Evolutionary conservation across 2,888 invertebrate genomes (phyloP).

Genomic region (Mesoligia furuncula): DNA sequence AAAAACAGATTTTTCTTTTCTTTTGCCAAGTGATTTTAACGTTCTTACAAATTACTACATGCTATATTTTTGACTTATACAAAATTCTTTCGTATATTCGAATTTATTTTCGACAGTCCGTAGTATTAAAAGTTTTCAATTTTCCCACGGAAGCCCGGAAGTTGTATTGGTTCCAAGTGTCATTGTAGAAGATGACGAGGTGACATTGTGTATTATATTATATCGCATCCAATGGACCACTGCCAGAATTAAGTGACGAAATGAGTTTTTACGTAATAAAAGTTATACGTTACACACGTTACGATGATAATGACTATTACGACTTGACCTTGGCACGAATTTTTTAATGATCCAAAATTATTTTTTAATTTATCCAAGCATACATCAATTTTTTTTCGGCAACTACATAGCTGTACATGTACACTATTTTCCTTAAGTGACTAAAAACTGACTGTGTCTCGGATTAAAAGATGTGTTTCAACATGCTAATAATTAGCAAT

Average conservation of each 20-base stretch:
- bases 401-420: neutral
- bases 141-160: conserved; percentile 50
- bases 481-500: neutral
- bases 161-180: conserved; percentile 54
- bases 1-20: conserved; percentile 16
- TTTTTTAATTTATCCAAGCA: conserved; percentile 15
- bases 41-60: conserved; percentile 36
- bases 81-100: conserved; percentile 23
- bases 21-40: conserved; percentile 22
- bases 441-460: neutral
- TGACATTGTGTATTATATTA: conserved; percentile 29
- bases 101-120: conserved; percentile 35
- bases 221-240: conserved; percentile 39
- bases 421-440: neutral
- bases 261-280: conserved; percentile 52
- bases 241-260: conserved; percentile 59
- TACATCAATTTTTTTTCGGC: neutral
- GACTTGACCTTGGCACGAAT: conserved; percentile 43
- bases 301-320: conserved; percentile 37
- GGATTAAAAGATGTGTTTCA: neutral
- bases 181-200: conserved; percentile 29
- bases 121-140: conserved; percentile 4
- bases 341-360: conserved; percentile 35
- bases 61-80: conserved; percentile 36
- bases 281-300: conserved; percentile 24